Percentiles rank a stretch among this genome's conserved stretches.
Evolutionary conservation across 2,888 invertebrate species (phyloP).

Genomic region (Electrophaes corylata): DNA sequence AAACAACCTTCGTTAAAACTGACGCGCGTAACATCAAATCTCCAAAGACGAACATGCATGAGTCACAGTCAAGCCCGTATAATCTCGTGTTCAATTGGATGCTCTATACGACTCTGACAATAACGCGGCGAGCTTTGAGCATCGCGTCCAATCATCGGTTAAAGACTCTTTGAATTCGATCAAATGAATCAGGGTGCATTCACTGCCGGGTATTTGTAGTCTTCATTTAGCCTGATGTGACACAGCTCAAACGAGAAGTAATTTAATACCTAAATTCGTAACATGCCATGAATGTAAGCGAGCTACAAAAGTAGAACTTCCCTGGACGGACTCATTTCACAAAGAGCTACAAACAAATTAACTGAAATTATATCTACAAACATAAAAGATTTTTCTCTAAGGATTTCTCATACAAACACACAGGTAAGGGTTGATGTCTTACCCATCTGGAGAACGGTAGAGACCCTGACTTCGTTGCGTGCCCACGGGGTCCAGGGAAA

Average conservation of each 20-base stretch:
- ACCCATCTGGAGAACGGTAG: constrained; percentile 90
- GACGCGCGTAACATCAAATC: background rate
- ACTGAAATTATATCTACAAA: background rate
- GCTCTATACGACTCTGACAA: constrained; percentile 18
- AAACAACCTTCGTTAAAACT: background rate
- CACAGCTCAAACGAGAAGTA: background rate
- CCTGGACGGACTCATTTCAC: background rate
- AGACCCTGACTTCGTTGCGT: constrained; percentile 87
- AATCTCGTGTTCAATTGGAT: constrained; percentile 23
- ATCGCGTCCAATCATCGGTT: constrained; percentile 22
- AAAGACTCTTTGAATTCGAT: constrained; percentile 27
- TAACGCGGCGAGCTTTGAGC: constrained; percentile 19
- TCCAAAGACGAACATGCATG: background rate
- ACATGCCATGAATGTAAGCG: background rate
- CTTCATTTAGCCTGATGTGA: background rate
- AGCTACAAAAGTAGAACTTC: no score
- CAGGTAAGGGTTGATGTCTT: constrained; percentile 55
- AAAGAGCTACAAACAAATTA: background rate
- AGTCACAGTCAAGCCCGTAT: constrained; percentile 11
- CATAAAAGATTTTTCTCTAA: background rate
- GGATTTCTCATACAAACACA: constrained; percentile 4
- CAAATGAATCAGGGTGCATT: constrained; percentile 10
- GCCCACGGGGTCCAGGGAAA: constrained; percentile 76
- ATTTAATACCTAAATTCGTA: background rate
- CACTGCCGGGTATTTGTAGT: constrained; percentile 8